Evolutionary conservation across 2,797 vertebrate species (phyloP).

Genomic region (Intellagama lesueurii): DNA sequence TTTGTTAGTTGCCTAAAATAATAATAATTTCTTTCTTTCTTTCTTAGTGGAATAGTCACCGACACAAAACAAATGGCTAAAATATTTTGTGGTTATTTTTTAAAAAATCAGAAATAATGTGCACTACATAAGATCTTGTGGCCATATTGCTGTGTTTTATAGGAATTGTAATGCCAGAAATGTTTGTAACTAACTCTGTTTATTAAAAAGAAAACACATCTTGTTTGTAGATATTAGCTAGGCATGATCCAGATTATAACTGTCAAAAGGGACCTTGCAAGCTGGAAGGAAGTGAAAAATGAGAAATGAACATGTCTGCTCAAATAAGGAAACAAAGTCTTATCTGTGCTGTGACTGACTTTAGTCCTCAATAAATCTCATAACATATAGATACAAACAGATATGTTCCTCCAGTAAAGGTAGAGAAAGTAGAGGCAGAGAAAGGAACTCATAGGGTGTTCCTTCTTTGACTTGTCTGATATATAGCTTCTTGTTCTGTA

Average conservation of each 20-base stretch:
- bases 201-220: background rate
- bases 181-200: background rate
- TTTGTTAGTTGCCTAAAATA: constrained; percentile 6
- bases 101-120: constrained; percentile 22
- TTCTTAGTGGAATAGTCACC: background rate
- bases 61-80: constrained; percentile 17
- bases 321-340: too few relatives aligned
- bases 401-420: too few relatives aligned
- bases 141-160: background rate
- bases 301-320: background rate
- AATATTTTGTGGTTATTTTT: constrained; percentile 20
- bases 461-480: too few relatives aligned
- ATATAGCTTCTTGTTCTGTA: too few relatives aligned
- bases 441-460: too few relatives aligned
- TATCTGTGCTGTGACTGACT: too few relatives aligned
- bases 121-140: background rate
- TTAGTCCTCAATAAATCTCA: too few relatives aligned
- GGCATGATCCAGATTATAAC: background rate
- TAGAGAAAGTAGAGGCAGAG: too few relatives aligned
- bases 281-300: background rate
- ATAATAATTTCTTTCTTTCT: constrained; percentile 2
- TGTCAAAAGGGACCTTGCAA: background rate
- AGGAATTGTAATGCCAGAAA: background rate
- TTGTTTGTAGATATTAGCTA: background rate
- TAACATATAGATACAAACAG: too few relatives aligned